Conservation (phyloP, 2,888 invertebrate genomes). For the Andrena fulva region DNA sequence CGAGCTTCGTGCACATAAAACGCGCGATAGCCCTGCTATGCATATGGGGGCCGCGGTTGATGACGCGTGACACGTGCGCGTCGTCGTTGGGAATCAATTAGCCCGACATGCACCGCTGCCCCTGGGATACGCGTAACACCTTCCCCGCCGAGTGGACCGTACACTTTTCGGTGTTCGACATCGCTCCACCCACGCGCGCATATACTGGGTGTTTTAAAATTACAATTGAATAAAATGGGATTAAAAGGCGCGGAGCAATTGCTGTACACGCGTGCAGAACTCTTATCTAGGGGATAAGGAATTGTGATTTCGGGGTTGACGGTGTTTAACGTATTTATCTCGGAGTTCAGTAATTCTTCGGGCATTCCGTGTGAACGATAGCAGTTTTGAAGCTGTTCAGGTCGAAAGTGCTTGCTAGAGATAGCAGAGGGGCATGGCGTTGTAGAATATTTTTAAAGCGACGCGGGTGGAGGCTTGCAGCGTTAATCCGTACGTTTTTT, state of each 20-base stretch:
- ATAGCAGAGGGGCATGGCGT: background rate
- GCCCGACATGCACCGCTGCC: conserved; percentile 77
- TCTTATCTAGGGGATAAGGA: too few species aligned
- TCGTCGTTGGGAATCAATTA: conserved; percentile 77
- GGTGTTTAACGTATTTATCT: too few species aligned
- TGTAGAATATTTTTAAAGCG: conserved; percentile 11
- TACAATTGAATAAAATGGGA: too few species aligned
- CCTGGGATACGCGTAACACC: conserved; percentile 74
- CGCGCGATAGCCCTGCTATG: conserved; percentile 42
- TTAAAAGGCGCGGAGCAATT: too few species aligned
- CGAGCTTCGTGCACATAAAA: conserved; percentile 53
- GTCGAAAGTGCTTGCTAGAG: background rate
- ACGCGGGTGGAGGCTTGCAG: conserved; percentile 64
- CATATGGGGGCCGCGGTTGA: conserved; percentile 54
- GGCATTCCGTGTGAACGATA: background rate
- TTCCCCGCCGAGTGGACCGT: conserved; percentile 52
- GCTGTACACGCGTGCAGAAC: too few species aligned
- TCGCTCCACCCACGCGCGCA: background rate
- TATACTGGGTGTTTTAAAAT: background rate
- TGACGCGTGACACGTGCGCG: conserved; percentile 69
- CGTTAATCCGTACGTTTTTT: conserved; percentile 76
- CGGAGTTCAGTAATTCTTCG: background rate
- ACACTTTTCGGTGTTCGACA: conserved; percentile 69
- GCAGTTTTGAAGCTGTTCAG: background rate
- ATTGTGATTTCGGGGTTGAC: too few species aligned